Base-by-base conservation (phyloP, 2,888 invertebrate genomes). In the Didymodactylos carnosus region DNA sequence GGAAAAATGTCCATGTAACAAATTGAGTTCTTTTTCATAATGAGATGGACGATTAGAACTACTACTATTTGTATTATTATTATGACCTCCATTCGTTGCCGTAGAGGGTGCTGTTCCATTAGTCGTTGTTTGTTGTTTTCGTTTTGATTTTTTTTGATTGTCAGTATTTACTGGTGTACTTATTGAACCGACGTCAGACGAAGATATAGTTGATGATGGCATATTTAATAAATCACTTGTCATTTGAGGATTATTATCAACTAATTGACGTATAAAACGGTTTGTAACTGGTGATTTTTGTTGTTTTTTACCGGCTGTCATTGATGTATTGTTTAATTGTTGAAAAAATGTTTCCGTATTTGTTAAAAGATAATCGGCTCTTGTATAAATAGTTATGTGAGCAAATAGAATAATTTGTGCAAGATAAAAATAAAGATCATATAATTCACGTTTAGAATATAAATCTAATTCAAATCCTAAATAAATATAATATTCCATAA, bases 401-500 rank as follows among this genome's bases (percentile, higher is more conserved):
- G 71, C 72, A 71, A 77, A 71, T 29, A 76, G 35, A 29, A 76
- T 74, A 25, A 71, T 73, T 39, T 76, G 76, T 19, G 69, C 51
- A 16, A 76, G 72, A 29, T 77, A 75, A 71, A 75, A 94, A 84
- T 90, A 97, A 78, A 95, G 90, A 82, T 94, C 94, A 79, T 93
- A 89, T 83, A 91, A 95, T 85, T 98, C 97, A 82, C 95, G 94
- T 35, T 90, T 89, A 75, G 93, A 92, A 84, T 95, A 97, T 41
- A 98, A 85, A 83, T 97, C 94, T 73, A 97, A 86, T 82, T 95
- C 94, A 79, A 98, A 91, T 0, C 95, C 95, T 29, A 93, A 90
- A 78, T 95, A 87, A 46, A 94, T 86, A 83, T 93, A 95, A 81
- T 92, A 89, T 79, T 93, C 90, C 92, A 95, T 94, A 41, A 92